Base-by-base conservation (phyloP, 2,113 vertebrate genomes). In the Noctilio leporinus region DNA sequence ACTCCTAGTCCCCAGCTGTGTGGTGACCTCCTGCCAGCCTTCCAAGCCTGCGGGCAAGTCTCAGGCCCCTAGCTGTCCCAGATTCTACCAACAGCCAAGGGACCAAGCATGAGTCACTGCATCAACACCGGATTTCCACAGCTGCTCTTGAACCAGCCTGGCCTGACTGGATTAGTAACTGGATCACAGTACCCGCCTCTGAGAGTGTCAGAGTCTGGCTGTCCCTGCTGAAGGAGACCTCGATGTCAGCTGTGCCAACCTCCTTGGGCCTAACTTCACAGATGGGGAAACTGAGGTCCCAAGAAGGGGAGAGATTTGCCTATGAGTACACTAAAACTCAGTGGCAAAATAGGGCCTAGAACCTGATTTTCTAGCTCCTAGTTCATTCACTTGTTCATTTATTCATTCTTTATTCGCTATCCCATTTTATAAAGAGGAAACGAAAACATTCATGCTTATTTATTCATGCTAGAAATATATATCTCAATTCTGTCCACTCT, bases 141-240 rank as follows among this genome's bases (percentile, higher is more conserved):
- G 96, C 96, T 94, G 96, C 94, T 88, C 59, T 75, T 38, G 57
- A 62, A 62, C 80, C 73, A 30, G 53, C 14, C 11, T 15, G 77
- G 89, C 51, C 57, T n/a, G 77, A 55, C 77, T 22, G 53, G 85
- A 90, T 96, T 97, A 95, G 97, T 88, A 95, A 96, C 85, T 97
- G 87, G 96, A 92, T 91, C 96, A 92, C 30, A 51, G 87, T 33
- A n/a, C 43, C 94, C 57, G n/a, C 89, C 94, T 64, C 84, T 22
- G 55, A 47, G 40, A 88, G 28, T 30, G 0, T 35, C 47, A 22
- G 67, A 20, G 45, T 64, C 22, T 20, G 57, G 30, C 49, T 19
- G n/a, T 90, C 40, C 17, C 84, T 19, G n/a, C 45, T 53, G 55
- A 19, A 22, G 55, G 38, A 70, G 89, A 80, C 62, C 38, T 62